Conservation (phyloP, 2,113 vertebrate genomes). For the Malurus elegans region DNA sequence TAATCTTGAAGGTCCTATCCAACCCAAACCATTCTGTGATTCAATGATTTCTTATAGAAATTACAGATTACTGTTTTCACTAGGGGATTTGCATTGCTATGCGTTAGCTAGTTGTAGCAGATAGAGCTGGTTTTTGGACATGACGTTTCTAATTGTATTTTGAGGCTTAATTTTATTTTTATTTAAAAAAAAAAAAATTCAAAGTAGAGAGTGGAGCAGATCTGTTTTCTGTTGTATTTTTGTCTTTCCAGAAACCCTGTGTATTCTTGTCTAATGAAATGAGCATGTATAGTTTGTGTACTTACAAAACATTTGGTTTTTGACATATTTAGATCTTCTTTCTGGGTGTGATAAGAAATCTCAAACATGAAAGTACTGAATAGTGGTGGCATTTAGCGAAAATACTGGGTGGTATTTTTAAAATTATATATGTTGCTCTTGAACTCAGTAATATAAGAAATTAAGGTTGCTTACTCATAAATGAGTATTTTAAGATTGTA, state of each 20-base stretch:
- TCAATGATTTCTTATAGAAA: not conserved
- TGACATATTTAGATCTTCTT: not conserved
- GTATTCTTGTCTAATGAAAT: not conserved
- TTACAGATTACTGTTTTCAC: not conserved
- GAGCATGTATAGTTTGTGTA: not conserved
- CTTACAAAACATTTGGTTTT: not conserved
- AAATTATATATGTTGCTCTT: not conserved
- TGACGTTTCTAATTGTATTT: not conserved
- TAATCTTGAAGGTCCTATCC: not conserved
- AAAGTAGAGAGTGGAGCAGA: not conserved
- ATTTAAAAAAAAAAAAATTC: not conserved
- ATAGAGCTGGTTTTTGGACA: accelerated
- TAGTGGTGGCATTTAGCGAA: not conserved
- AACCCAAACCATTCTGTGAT: not conserved
- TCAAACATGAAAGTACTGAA: not conserved
- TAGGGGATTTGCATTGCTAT: not conserved
- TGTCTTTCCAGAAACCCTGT: not conserved
- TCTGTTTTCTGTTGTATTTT: not conserved
- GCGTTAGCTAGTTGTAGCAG: not conserved
- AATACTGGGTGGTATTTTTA: not conserved
- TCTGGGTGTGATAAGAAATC: not conserved
- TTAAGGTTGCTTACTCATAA: conserved; percentile 4
- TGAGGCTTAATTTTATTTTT: not conserved
- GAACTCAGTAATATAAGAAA: not conserved
- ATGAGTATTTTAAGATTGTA: not conserved